Conservation (phyloP, 2,113 vertebrate genomes). For the Pimephales promelas region DNA sequence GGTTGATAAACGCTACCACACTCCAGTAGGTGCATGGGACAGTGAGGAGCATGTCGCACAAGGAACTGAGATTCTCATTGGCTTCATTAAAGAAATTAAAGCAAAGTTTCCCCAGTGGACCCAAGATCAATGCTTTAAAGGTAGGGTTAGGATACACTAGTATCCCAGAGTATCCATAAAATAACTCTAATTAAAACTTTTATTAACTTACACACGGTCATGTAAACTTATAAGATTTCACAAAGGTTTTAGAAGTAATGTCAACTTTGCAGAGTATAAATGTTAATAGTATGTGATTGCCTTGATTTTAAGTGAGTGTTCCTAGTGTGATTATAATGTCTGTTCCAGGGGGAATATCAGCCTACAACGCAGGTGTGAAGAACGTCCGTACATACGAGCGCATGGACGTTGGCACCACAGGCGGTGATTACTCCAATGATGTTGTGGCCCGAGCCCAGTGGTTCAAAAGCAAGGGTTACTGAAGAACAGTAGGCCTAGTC, state of each 20-base stretch:
- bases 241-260: not conserved
- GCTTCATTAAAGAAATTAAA: conserved; percentile 60
- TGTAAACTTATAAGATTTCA: not conserved
- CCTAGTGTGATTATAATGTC: not conserved
- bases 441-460: conserved; percentile 72
- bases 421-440: conserved; percentile 70
- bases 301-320: not conserved
- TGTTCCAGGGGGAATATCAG: conserved; percentile 68
- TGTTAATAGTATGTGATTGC: not conserved
- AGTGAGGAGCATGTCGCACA: conserved; percentile 74
- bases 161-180: not conserved
- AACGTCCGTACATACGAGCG: conserved; percentile 58
- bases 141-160: conserved; percentile 65
- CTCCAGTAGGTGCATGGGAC: conserved; percentile 67
- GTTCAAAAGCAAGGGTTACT: conserved; percentile 71
- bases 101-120: conserved; percentile 73
- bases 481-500: conserved; percentile 12
- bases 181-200: not conserved
- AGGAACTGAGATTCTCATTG: conserved; percentile 70
- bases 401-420: conserved; percentile 60
- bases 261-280: not conserved
- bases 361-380: conserved; percentile 62
- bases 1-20: conserved; percentile 73
- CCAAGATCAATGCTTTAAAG: conserved; percentile 74
- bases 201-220: not conserved